phyloP scores from a whole-genome alignment of 2,888 invertebrate genomes.

The Cantharis flavilabris region DNA sequence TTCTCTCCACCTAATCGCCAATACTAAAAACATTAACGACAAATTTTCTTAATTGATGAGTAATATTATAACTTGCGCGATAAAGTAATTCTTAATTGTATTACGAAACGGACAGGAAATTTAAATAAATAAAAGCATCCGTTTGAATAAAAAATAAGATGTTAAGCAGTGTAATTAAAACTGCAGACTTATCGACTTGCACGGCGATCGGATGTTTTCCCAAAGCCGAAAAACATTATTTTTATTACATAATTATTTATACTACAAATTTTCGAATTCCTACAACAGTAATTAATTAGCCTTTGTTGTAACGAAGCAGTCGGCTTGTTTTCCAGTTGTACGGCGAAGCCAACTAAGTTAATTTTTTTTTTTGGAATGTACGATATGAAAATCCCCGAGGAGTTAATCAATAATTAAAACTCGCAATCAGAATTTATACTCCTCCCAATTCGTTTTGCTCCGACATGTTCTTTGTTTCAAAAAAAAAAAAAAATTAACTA shows the following conservation, averaged over 20 bases:
- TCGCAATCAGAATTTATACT: neutral
- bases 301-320: neutral
- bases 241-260: no score
- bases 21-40: neutral
- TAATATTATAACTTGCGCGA: neutral
- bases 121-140: neutral
- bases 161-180: neutral
- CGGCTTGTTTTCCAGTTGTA: neutral
- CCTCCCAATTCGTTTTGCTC: neutral
- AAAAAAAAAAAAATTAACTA: neutral
- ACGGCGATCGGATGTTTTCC: neutral
- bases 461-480: neutral
- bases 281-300: neutral
- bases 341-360: neutral
- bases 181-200: neutral
- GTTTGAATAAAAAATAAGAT: neutral
- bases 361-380: neutral
- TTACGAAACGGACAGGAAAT: neutral
- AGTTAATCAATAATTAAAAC: constrained; percentile 2
- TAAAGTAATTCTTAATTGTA: neutral
- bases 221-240: neutral
- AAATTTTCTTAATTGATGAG: neutral
- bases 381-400: constrained; percentile 1
- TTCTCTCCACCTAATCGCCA: neutral
- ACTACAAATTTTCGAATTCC: no score